Base-by-base conservation (phyloP, 1,140 invertebrate genomes). In the Philopotamus ludificatus region DNA sequence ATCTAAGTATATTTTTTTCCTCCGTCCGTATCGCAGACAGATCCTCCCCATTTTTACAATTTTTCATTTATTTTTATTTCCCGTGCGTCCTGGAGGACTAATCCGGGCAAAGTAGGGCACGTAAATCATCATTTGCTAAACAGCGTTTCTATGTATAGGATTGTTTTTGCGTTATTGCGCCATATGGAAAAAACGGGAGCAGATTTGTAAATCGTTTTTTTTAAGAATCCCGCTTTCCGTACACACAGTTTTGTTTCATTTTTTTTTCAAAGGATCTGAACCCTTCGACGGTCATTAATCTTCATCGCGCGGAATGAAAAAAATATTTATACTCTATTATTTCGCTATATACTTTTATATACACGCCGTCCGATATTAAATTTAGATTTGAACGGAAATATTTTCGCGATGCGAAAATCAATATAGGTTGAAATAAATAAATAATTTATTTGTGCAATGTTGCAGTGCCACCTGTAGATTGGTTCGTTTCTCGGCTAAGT, bases 51-150 rank as follows among this genome's bases (percentile, higher is more conserved):
- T 18, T 18, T 59, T 44, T 16, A 41, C 55, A 41, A 39, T 59
- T 59, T 59, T 59, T 59, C 55, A 49, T 61, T 61, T 61, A 47
- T 62, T 62, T 62, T 62, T 62, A 62, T 62, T 50, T 62, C 59
- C 34, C 51, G 28, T 26, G 28, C 44, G 58, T 47, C 45, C 59
- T 49, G 59, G 18, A 62, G 39, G 47, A 55, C 62, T 64, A 64
- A 64, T 64, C 62, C 62, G 12, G n/a, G 4, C 20, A 39, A 58
- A 65, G 63, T 65, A 41, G 63, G 44, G 18, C 63, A 34, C 63
- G 63, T 65, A 65, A 65, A 65, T 65, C 63, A 65, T 65, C 51
- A 42, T 65, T 65, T 58, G 53, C 63, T 63, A 63, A 63, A 53
- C 47, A 63, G 39, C 50, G 34, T 63, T 53, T 57, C 54, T 57